Base-by-base conservation (phyloP, 2,113 vertebrate species). In the Halichoerus grypus region DNA sequence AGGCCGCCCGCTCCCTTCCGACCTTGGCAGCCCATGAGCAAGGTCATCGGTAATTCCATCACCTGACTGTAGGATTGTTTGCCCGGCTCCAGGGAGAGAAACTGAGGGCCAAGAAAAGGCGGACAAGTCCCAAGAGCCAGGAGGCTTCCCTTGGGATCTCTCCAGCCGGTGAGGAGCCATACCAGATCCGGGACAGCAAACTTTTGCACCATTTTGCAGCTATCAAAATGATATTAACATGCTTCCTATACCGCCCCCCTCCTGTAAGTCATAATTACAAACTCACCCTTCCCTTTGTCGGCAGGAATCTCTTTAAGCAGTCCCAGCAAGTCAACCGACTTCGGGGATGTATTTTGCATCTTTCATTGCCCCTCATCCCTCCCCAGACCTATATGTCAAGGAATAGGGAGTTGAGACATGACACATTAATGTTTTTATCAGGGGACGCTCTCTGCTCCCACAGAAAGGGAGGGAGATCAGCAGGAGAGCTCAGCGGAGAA, bases 31-130 rank as follows among this genome's bases (percentile, higher is more conserved):
- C 88, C 97, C 95, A 81, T 59, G 94, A 97, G 97, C 98, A 98
- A 99, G 98, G 98, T 99, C 98, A 98, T 97, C 98, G 98, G 98
- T 97, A 80, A 97, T 97, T 91, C 98, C 96, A 85, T 84, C 91
- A 91, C 92, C 95, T 92, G 85, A 65, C 87, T 92, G 13, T 6
- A 63, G 57, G 39, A 76, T 72, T 79, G 91, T 91, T 90, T 39
- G 36, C 28, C 8, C 0, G 16, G n/a, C 51, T 91, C 53, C 2
- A 22, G 77, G 59, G 8, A 71, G 39, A 92, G 63, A 91, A 91
- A 77, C 51, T 22, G 46, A 81, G 87, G 81, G 95, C 74, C 95
- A 92, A 86, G 95, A 18, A 18, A 42, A 85, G 19, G 15, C 12
- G 0, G 89, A 49, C 59, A 42, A 33, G 49, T 94, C 76, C n/a